A percentile compares a stretch with the other conserved stretches of the same genome.
Conservation (phyloP, 1,140 invertebrate genomes). For the Sinella curviseta region DNA sequence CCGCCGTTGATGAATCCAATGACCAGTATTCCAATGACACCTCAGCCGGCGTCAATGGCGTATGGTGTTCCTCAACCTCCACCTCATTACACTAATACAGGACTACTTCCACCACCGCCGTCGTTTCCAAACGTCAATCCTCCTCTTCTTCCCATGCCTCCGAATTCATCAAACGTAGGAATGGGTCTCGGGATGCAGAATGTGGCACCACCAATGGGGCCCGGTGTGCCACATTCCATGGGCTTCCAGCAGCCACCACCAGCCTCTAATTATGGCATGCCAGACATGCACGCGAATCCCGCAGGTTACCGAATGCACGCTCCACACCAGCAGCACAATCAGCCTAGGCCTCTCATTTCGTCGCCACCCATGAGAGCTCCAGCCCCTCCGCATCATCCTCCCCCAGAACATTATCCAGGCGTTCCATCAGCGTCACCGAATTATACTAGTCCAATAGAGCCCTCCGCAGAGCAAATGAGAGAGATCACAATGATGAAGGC, state of each 20-base stretch:
- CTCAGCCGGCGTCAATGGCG: not conserved
- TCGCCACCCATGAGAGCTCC: not conserved
- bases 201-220: not conserved
- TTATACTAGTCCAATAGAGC: conserved; percentile 3
- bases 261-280: not conserved
- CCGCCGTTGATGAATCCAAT: not conserved
- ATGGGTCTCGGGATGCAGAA: not conserved
- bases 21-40: not conserved
- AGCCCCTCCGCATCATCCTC: not conserved
- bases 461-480: not conserved
- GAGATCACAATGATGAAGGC: conserved; percentile 1
- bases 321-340: not conserved
- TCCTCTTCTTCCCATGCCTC: not conserved
- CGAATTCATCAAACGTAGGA: not conserved
- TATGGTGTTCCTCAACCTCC: not conserved
- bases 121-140: not conserved
- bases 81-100: not conserved
- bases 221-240: not conserved
- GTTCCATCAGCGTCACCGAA: not conserved
- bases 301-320: not conserved
- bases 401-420: not conserved
- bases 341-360: not conserved
- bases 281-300: not conserved
- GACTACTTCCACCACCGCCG: not conserved
- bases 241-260: not conserved